Evolutionary conservation across 2,797 vertebrate genomes (phyloP), one percentile per base, ranked within the genome.

Genomic region (Sebastes hopkinsi): DNA sequence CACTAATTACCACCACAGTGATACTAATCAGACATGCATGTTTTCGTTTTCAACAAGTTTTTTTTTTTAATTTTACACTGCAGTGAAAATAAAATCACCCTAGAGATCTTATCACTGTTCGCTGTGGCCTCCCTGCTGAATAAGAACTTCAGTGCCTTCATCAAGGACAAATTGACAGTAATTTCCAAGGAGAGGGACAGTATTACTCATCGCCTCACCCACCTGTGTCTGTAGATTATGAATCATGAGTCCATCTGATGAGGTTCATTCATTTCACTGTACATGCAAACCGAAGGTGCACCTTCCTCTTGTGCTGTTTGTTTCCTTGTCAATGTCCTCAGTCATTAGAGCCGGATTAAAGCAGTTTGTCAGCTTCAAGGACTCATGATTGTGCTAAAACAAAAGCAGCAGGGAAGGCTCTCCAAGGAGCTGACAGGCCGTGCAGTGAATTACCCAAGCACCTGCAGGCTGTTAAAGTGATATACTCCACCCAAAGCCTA

Each of bases 381-480:
- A 87, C 80, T 85, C 79, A 4, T 88, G 75, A 87, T 88, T 87
- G 81, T 85, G 72, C 76, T 84, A 54, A 90, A 90, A 88, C 85
- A 92, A 83, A 84, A 85, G 77, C 83, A 88, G 82, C 85, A 32
- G 80, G 85, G 69, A 82, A 61, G 61, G 50, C 65, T 65, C 42
- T 79, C 50, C 32, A 61, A 77, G 85, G 82, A 87, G 54, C 67
- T 74, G 77, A 77, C 75, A 85, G 79, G 67, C 75, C 77, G 13
- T 58, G 22, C 62, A 20, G 66, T 88, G 75, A 90, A 87, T 81
- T 81, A 70, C 50, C 64, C 9, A 4, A 75, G 36, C 80, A 90
- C 85, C 86, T 91, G 88, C 65, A 75, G 81, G 34, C 82, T 89
- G 54, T 69, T 86, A 77, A 81, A 72, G 66, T 72, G 76, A 86